Evolutionary conservation across 2,888 invertebrate genomes (phyloP), one percentile per base, ranked within the genome.

Genomic region (Cataglyphis altisquamis): DNA sequence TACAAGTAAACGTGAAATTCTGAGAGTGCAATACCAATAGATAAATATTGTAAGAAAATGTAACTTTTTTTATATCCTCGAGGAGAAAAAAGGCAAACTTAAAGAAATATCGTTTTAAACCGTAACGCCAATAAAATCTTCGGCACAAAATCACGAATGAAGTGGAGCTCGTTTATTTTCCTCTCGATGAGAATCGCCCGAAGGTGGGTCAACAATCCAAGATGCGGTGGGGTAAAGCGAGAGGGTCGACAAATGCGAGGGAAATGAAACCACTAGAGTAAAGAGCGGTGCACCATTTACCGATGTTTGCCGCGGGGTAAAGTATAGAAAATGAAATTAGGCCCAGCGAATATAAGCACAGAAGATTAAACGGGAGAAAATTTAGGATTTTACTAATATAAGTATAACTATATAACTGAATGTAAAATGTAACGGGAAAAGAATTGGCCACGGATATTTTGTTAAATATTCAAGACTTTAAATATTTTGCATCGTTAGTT

Each of bases 131-230:
- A 90, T 90, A 88, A 89, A 90, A 88, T 85, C 80, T 75, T 64
- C 74, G 68, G 85, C 84, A 78, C 83, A 86, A 89, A 90, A 89
- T 90, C 90, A 80, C 86, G 88, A 82, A 84, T 87, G 55, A 82
- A 87, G 87, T 80, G 84, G 84, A n/a, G 2, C 88, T 88, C 90
- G 90, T 90, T 90, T 90, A 88, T 90, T 90, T 90, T 86, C 83
- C 87, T 74, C 73, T 83, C 87, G 87, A 86, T 88, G 87, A 87
- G 88, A 86, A 90, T 87, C 84, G 88, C 83, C 82, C 60, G 86
- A 82, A 86, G 88, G 86, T 82, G 77, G 90, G 84, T 90, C 88
- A 90, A 90, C 90, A 86, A 87, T 86, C 84, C 57, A 83, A 83
- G 85, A 82, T 64, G 84, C 83, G 63, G 52, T 39, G 82, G 64